Base-by-base conservation (phyloP, 35 echinoderm and acorn worm species). In the Apostichopus japonicus region DNA sequence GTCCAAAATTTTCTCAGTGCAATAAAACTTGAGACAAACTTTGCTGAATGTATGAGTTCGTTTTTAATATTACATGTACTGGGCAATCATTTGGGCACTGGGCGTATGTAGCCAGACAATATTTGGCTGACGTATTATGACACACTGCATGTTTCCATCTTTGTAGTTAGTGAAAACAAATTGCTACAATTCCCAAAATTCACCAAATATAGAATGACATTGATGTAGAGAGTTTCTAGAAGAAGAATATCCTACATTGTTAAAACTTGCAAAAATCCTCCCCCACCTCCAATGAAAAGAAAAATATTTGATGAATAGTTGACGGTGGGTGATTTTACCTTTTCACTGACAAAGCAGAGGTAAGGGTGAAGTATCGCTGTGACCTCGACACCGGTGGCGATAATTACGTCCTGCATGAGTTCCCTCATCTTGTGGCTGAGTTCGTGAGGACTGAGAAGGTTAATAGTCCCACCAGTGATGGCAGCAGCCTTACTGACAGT, bases 361-460 rank as follows among this genome's bases (percentile, higher is more conserved):
- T 72, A 72, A 14, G 94, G 97, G 79, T 98, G 97, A 22, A 95
- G 77, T 24, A 98, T 92, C 65, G 95, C 84, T 14, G 87, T 93
- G 51, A 98, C 79, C 73, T 93, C 61, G 6, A 98, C 97, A 25
- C 96, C 81, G 25, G 94, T 98, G 23, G 97, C 97, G 0, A 98
- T 77, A 5, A 98, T 87, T 1, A 91, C 78, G 79, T 94, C 93
- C 83, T 98, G 97, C 14, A 80, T 90, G 7, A 98, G 82, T 24
- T 96, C 72, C 51, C 97, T 63, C 44, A 98, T 93, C 88, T 96
- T 91, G 65, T 92, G 72, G 56, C 93, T 94, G 61, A 98, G 91
- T 79, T 98, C 97, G 23, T 94, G 93, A 17, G 94, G 95, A 77
- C 96, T 93, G 10, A 98, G 95, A 77, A 98, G 93, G 86, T 98